Conservation (phyloP, 2,888 invertebrate genomes). For the Eilema sororculum region DNA sequence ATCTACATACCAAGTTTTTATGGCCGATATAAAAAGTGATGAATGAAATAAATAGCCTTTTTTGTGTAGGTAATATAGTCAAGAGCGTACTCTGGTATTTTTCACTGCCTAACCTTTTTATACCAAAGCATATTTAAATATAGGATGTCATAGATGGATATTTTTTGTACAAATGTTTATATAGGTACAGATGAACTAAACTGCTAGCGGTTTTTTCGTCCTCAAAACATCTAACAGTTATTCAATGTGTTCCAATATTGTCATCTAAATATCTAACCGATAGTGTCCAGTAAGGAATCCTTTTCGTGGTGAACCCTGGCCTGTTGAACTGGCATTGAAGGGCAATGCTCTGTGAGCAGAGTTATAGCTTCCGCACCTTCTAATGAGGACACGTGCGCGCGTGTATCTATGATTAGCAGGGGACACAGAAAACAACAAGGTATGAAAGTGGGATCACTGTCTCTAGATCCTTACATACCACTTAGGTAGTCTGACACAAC, state of each 20-base stretch:
- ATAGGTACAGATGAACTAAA: neutral
- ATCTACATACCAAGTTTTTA: neutral
- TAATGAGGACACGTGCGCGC: no score
- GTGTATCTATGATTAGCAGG: no score
- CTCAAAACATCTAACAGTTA: neutral
- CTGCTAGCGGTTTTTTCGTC: neutral
- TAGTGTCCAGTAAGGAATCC: no score
- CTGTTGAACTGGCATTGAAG: no score
- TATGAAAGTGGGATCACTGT: no score
- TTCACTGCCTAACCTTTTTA: neutral
- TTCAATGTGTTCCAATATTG: neutral
- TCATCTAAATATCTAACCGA: no score
- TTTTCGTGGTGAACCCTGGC: no score
- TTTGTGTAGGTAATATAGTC: neutral
- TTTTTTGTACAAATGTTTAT: neutral
- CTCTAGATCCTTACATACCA: no score
- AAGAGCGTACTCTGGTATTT: neutral
- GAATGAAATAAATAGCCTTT: slow-evolving; percentile 2
- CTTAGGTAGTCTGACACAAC: no score
- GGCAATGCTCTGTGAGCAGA: no score
- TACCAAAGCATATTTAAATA: neutral
- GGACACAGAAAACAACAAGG: no score
- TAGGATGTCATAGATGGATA: neutral
- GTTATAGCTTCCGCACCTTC: no score
- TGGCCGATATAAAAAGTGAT: neutral